Evolutionary conservation across 2,888 invertebrate species (phyloP).

Genomic region (Oligia latruncula): DNA sequence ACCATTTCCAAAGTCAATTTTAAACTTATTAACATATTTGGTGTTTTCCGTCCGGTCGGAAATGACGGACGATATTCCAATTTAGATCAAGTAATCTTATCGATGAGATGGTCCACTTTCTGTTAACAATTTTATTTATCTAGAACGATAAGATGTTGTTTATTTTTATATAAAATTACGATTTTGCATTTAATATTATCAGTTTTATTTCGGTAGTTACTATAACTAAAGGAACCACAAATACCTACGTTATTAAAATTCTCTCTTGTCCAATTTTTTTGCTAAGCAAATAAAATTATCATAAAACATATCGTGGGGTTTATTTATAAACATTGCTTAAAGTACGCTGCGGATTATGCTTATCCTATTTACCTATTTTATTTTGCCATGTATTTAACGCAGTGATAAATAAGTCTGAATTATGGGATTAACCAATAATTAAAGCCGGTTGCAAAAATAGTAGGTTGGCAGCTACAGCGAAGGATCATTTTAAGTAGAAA

Average conservation of each 20-base stretch:
- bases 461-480: no score
- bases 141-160: constrained; percentile 25
- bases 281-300: background rate
- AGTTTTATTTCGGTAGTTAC: background rate
- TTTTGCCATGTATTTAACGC: no score
- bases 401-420: no score
- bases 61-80: constrained; percentile 68
- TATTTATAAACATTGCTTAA: no score
- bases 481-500: no score
- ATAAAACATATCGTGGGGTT: background rate
- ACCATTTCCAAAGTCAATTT: constrained; percentile 79
- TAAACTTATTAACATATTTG: constrained; percentile 84
- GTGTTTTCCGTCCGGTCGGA: constrained; percentile 75
- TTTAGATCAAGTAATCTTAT: constrained; percentile 69
- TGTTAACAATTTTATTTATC: constrained; percentile 43
- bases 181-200: no score
- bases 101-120: constrained; percentile 60
- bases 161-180: background rate
- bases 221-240: background rate
- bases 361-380: no score
- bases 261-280: background rate
- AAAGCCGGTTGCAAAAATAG: no score
- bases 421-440: no score
- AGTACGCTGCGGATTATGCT: background rate
- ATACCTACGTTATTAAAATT: background rate